phyloP scores from a whole-genome alignment of 2,113 vertebrate genomes.

The Zosterops lateralis region DNA sequence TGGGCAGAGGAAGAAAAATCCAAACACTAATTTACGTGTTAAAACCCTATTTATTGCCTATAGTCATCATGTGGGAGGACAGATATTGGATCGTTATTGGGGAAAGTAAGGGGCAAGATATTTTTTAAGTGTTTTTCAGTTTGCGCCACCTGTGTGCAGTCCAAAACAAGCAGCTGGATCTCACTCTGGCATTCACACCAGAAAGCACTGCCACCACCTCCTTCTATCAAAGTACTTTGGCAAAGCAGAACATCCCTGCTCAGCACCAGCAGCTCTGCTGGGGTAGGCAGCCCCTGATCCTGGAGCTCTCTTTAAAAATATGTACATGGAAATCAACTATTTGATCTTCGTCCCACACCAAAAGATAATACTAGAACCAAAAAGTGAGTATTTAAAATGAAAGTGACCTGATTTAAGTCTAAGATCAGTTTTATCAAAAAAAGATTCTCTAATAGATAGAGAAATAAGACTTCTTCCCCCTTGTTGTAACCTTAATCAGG shows the following conservation, averaged over 20 bases:
- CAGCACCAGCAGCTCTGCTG: not conserved
- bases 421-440: not conserved
- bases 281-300: too few relatives aligned
- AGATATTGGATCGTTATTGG: not conserved
- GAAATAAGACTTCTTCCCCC: not conserved
- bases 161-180: not conserved
- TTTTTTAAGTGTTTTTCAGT: not conserved
- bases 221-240: not conserved
- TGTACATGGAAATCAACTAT: not conserved
- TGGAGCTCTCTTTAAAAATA: not conserved
- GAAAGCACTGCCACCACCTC: not conserved
- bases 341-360: not conserved
- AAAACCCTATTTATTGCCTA: conserved; percentile 3
- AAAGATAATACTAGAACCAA: not conserved
- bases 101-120: not conserved
- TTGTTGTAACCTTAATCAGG: not conserved
- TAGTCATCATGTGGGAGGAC: not conserved
- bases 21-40: not conserved
- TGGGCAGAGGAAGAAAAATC: not conserved
- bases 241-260: rapidly evolving
- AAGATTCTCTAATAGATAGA: not conserved
- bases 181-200: not conserved
- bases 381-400: not conserved
- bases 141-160: not conserved
- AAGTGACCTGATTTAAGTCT: not conserved